phyloP scores from a whole-genome alignment of 1,140 invertebrate species.

The Elysia chlorotica region DNA sequence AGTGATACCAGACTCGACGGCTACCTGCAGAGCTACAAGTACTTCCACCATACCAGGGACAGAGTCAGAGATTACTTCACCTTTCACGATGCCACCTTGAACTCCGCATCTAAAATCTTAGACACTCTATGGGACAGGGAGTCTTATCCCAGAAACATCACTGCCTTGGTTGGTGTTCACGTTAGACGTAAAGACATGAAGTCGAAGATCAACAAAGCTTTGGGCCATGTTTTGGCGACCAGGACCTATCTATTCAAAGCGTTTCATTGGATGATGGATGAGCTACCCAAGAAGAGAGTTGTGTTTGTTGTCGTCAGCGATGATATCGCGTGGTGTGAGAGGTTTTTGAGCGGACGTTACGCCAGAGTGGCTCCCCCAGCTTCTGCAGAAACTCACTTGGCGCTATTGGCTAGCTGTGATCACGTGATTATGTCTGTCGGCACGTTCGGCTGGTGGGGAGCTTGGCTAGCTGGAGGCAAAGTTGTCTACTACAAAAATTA shows the following conservation, averaged over 20 bases:
- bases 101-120: no score
- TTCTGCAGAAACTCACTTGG: slow-evolving; percentile 44
- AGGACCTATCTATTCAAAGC: slow-evolving; percentile 25
- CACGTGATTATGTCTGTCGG: slow-evolving; percentile 50
- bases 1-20: no score
- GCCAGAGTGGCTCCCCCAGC: slow-evolving; percentile 28
- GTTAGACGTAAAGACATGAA: slow-evolving; percentile 23
- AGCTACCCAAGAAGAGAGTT: slow-evolving; percentile 12
- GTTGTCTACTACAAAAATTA: slow-evolving; percentile 44
- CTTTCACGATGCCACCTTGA: no score
- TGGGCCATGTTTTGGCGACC: slow-evolving; percentile 15
- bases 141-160: no score
- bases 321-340: slow-evolving; percentile 32
- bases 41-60: no score
- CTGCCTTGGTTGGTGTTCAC: slow-evolving; percentile 32
- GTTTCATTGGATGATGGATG: slow-evolving; percentile 18
- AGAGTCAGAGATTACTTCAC: no score
- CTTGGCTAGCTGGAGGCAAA: slow-evolving; percentile 46
- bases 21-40: no score
- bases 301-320: slow-evolving; percentile 38
- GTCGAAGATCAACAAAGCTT: not conserved
- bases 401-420: slow-evolving; percentile 43
- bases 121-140: no score
- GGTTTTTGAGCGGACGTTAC: not conserved
- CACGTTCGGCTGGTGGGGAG: slow-evolving; percentile 54